These are phyloP conservation scores for Sebastes iracundus DNA, from an alignment of 2,797 vertebrate species.

Conservation along the genomic window DNA sequence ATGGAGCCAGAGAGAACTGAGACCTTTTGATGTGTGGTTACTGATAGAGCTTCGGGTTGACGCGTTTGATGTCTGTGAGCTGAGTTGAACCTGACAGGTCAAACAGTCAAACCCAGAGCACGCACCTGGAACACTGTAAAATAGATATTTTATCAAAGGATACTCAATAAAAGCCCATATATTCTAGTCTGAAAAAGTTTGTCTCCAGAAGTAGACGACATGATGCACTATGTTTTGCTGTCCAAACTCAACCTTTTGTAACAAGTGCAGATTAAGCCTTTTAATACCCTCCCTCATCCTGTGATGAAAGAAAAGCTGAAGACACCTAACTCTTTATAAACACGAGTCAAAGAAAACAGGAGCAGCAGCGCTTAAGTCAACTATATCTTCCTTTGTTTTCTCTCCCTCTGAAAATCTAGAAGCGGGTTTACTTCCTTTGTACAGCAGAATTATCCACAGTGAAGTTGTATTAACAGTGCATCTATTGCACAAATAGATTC, in stretches of 20 bases:
- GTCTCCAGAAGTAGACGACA: neutral
- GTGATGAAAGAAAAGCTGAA: conserved; percentile 7
- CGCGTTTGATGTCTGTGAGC: conserved; percentile 57
- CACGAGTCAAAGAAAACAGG: conserved; percentile 22
- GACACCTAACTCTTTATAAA: conserved; percentile 14
- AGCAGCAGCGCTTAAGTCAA: conserved; percentile 3
- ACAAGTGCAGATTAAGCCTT: neutral
- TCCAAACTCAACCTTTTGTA: neutral
- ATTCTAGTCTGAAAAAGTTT: neutral
- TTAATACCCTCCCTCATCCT: neutral
- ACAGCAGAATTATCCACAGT: neutral
- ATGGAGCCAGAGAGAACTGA: conserved; percentile 44
- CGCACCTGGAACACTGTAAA: conserved; percentile 56
- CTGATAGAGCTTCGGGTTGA: conserved; percentile 39
- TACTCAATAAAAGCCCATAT: neutral
- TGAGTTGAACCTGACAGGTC: conserved; percentile 45
- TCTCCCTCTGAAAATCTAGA: conserved; percentile 5
- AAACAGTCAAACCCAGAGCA: conserved; percentile 53
- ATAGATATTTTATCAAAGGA: conserved; percentile 10
- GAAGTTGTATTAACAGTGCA: neutral
- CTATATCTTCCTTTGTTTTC: conserved; percentile 2
- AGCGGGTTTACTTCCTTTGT: neutral
- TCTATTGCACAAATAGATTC: neutral
- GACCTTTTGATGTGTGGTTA: conserved; percentile 63
- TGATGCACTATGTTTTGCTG: neutral